These are phyloP conservation scores for Prolemur simus DNA, from an alignment of 2,113 vertebrate species.

Conservation along the genomic window DNA sequence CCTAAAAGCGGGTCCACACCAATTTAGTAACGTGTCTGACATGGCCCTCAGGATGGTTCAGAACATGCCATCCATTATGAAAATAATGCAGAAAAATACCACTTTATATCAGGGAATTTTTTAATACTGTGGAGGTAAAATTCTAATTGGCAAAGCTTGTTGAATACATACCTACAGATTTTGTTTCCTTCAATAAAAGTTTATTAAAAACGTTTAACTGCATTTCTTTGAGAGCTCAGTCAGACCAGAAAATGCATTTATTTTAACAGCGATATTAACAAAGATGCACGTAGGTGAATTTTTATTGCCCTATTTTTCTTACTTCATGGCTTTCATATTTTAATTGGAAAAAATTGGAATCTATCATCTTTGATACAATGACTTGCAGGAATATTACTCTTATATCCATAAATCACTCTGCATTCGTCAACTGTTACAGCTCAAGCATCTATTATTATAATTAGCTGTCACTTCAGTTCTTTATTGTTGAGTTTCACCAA, in stretches of 20 bases:
- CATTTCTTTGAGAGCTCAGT: not conserved
- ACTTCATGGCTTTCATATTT: conserved; percentile 47
- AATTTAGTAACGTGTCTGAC: not conserved
- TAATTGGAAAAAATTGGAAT: conserved; percentile 56
- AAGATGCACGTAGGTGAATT: conserved; percentile 36
- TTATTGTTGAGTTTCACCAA: conserved; percentile 42
- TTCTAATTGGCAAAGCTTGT: not conserved
- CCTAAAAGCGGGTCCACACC: not conserved
- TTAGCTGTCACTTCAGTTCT: conserved; percentile 64
- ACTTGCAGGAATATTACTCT: not conserved
- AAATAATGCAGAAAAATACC: not conserved
- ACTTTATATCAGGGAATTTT: not conserved
- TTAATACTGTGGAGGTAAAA: conserved; percentile 7
- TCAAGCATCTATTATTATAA: conserved; percentile 54
- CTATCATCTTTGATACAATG: conserved; percentile 21
- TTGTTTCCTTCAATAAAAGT: conserved; percentile 30
- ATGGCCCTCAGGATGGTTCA: not conserved
- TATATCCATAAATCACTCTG: conserved; percentile 30
- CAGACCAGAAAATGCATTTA: conserved; percentile 25
- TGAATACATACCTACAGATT: not conserved
- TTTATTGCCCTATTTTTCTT: conserved; percentile 43
- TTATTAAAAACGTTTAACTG: conserved; percentile 6
- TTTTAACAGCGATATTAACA: conserved; percentile 47
- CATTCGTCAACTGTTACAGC: not conserved
- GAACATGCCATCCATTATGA: not conserved